A percentile compares a stretch with the other conserved stretches of the same genome.
phyloP scores from a whole-genome alignment of 2,888 invertebrate species.

The Athripsodes cinereus region DNA sequence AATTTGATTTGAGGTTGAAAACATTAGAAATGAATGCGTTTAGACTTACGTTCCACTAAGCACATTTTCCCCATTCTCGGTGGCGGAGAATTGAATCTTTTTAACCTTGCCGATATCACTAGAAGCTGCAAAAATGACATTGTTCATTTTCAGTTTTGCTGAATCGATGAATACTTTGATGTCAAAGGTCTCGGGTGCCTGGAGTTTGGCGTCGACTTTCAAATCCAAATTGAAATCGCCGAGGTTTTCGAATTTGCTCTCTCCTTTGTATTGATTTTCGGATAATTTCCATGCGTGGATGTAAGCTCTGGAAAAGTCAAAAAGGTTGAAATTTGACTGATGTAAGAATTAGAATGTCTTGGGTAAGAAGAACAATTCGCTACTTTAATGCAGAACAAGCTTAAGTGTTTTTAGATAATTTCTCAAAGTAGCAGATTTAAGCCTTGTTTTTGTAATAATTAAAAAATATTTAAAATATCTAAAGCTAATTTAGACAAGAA shows the following conservation, averaged over 20 bases:
- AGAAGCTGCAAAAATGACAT: conserved; percentile 57
- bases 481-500: too few relatives aligned
- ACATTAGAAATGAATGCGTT: too few relatives aligned
- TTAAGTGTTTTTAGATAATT: too few relatives aligned
- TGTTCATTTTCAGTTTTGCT: conserved; percentile 57
- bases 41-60: conserved; percentile 63
- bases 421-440: too few relatives aligned
- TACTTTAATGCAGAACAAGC: too few relatives aligned
- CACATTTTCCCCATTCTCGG: conserved; percentile 59
- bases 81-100: conserved; percentile 57
- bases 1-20: too few relatives aligned
- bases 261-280: conserved; percentile 53
- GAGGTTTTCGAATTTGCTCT: conserved; percentile 48
- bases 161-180: conserved; percentile 58
- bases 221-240: conserved; percentile 50
- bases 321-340: too few relatives aligned
- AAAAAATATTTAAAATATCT: too few relatives aligned
- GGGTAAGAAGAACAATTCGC: too few relatives aligned
- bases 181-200: conserved; percentile 58
- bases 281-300: conserved; percentile 42
- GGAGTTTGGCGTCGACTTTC: conserved; percentile 49
- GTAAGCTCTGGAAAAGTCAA: conserved; percentile 34
- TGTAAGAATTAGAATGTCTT: too few relatives aligned
- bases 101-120: conserved; percentile 55
- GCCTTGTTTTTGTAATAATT: too few relatives aligned